Evolutionary conservation across 2,113 vertebrate species (phyloP), one percentile per base, ranked within the genome.

Genomic region (Hippocampus zosterae): DNA sequence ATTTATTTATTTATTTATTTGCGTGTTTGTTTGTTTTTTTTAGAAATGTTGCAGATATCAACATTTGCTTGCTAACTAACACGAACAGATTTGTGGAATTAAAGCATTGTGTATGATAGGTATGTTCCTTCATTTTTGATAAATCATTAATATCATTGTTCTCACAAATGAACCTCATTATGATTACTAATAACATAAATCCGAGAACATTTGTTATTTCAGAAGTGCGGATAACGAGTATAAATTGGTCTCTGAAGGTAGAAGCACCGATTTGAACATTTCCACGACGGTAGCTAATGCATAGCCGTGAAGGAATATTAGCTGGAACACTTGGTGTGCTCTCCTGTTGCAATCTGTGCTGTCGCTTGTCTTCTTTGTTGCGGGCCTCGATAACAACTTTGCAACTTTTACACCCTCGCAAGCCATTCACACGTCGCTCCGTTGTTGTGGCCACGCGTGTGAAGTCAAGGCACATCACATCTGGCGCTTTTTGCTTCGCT

Each of bases 391-490:
- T 6, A 61, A 55, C 64, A 74, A 62, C 50, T 12, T 64, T 37
- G 57, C 27, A 55, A 40, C 33, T 15, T 11, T 67, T 42, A 41
- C 33, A 29, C 57, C 57, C 57, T 60, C 57, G 25, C 56, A 29
- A 59, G 25, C 25, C 56, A 46, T 40, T 25, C 60, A 42, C 41
- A 40, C 21, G 3, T 8, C 4, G 46, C 18, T 61, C 3, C 12
- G 41, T 33, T 37, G 57, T 67, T 73, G 46, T 42, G 65, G 5
- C 2, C 12, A 59, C 25, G 3, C 61, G 72, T 27, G 63, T 64
- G 63, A 67, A 70, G 25, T 18, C 66, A 67, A 62, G 21, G 46
- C 41, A 15, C 6, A 18, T 46, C 63, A 46, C 63, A 65, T 57
- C 5, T 2, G 50, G 42, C 8, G 37, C 15, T 33, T 9, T 13